Base-by-base conservation (phyloP, 2,797 vertebrate genomes). In the Siniperca undulata region DNA sequence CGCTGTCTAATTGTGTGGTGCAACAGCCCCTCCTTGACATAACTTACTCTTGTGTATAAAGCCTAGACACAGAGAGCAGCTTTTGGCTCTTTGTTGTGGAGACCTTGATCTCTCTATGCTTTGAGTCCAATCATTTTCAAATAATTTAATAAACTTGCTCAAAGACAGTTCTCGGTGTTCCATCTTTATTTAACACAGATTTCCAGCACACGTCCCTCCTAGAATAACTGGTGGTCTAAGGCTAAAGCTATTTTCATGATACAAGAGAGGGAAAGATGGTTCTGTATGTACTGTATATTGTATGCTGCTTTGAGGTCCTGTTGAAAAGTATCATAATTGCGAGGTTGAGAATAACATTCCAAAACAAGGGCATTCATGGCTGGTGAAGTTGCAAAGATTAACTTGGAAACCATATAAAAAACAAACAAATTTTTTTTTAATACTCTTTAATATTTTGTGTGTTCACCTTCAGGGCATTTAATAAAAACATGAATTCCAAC, bases 401-500 rank as follows among this genome's bases (percentile, higher is more conserved):
- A 48, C 46, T 50, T 52, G 6, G 11, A 38, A 36, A 16, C 20
- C 11, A 22, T 12, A 38, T 22, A 22, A 22, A 38, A 34, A 6
- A 40, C 3, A n/a, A 11, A 30, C 6, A 48, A 10, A 40, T 40
- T 2, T 27, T 65, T 40, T 42, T 2, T 40, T 40, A 40, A 12
- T 5, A 48, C 19, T 50, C 7, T 50, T n/a, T 62, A 14, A 62
- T 13, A n/a, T 62, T 65, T 44, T 46, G 24, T 11, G 10, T 24
- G 7, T n/a, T 16, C 10, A n/a, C 9, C 34, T 53, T 30, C 14
- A 24, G n/a, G 16, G 11, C 9, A 27, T 55, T 38, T 22, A 53
- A 70, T 40, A 24, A 40, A 55, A 64, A n/a, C 59, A 74, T 27
- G 7, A 58, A 44, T 59, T 53, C 62, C 40, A 50, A 65, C 24